These are phyloP conservation scores for Harpagoxenus sublaevis DNA, from an alignment of 2,888 invertebrate species.

Conservation along the genomic window DNA sequence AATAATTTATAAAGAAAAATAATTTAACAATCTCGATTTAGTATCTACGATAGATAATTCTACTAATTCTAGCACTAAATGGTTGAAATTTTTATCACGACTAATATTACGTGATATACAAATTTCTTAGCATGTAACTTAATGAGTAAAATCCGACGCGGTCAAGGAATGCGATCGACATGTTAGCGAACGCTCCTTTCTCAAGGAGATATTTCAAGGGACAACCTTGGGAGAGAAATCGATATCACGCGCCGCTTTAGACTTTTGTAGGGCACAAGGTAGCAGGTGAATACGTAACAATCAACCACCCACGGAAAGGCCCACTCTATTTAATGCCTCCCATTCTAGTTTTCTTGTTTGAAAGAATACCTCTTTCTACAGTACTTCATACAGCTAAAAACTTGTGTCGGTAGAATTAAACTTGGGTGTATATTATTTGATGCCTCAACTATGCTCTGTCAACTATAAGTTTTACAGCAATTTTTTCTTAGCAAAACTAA, in stretches of 20 bases:
- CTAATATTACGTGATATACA: background rate
- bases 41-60: background rate
- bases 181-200: background rate
- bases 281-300: slow-evolving; percentile 56
- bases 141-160: background rate
- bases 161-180: background rate
- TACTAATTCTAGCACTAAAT: background rate
- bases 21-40: background rate
- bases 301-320: background rate
- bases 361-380: background rate
- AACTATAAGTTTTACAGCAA: background rate
- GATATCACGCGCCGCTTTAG: slow-evolving; percentile 65
- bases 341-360: slow-evolving; percentile 18
- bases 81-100: background rate
- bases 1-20: background rate
- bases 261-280: slow-evolving; percentile 67
- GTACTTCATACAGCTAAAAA: background rate
- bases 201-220: slow-evolving; percentile 68
- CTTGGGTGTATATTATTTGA: background rate
- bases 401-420: background rate
- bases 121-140: background rate
- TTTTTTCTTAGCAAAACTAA: background rate
- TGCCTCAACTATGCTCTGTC: background rate
- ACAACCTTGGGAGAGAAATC: slow-evolving; percentile 77
- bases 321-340: slow-evolving; percentile 27